Percentiles rank a stretch among this genome's conserved stretches.
These are phyloP conservation scores for Drepana falcataria DNA, from an alignment of 2,888 invertebrate genomes.

Conservation along the genomic window DNA sequence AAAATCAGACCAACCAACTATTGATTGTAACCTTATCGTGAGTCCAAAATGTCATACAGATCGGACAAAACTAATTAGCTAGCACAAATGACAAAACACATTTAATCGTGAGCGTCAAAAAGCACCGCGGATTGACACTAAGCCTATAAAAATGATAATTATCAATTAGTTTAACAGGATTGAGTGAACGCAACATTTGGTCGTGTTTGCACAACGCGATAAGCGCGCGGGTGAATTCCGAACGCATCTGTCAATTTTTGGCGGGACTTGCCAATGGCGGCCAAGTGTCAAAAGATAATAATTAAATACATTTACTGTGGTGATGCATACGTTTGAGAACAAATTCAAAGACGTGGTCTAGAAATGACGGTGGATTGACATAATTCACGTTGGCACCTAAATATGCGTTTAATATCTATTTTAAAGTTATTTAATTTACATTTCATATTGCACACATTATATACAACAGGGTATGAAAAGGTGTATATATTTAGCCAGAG, in stretches of 20 bases:
- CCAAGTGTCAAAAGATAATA: conserved; percentile 2
- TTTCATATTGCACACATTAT: too few relatives aligned
- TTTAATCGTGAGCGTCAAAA: conserved; percentile 38
- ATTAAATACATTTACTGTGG: too few relatives aligned
- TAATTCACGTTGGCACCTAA: too few relatives aligned
- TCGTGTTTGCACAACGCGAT: conserved; percentile 65
- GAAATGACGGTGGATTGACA: too few relatives aligned
- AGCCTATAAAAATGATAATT: conserved; percentile 74
- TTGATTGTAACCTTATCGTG: too few relatives aligned
- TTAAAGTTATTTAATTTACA: too few relatives aligned
- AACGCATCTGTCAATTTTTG: conserved; percentile 55
- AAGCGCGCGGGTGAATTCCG: conserved; percentile 38
- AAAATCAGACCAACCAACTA: too few relatives aligned
- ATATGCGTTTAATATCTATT: too few relatives aligned
- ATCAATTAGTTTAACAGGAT: conserved; percentile 57
- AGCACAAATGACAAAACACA: conserved; percentile 21
- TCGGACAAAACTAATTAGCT: background rate
- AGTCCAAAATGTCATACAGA: background rate
- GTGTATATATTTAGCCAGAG: too few relatives aligned
- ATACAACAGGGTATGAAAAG: too few relatives aligned
- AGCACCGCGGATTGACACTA: conserved; percentile 32
- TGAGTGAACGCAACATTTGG: conserved; percentile 61
- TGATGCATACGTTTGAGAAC: too few relatives aligned
- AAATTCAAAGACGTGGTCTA: too few relatives aligned
- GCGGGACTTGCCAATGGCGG: conserved; percentile 13